phyloP scores from a whole-genome alignment of 2,113 vertebrate species.

The Perca flavescens region DNA sequence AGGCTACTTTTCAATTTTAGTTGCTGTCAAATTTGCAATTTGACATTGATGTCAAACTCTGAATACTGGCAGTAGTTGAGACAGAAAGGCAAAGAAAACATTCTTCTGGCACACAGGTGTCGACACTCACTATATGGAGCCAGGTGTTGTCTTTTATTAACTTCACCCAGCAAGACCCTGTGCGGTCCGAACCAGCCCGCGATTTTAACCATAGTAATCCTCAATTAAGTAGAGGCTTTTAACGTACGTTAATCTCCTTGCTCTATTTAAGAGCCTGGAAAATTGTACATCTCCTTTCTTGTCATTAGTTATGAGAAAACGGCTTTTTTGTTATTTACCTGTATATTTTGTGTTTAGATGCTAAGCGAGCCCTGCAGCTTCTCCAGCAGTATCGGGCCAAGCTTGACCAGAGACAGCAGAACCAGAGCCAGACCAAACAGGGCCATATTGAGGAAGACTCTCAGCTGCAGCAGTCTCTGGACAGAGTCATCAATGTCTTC shows the following conservation, averaged over 20 bases:
- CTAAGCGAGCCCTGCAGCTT: constrained; percentile 77
- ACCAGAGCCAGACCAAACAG: constrained; percentile 44
- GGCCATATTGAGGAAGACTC: constrained; percentile 65
- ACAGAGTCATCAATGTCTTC: constrained; percentile 79
- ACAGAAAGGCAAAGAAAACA: not conserved
- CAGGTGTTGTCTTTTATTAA: constrained; percentile 10
- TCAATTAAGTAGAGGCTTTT: constrained; percentile 21
- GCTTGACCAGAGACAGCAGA: constrained; percentile 71
- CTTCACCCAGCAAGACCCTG: constrained; percentile 1
- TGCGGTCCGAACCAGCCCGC: not conserved
- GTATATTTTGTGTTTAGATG: constrained; percentile 60
- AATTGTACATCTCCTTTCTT: not conserved
- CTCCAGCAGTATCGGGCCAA: constrained; percentile 77
- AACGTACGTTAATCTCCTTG: not conserved
- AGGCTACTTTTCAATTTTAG: not conserved
- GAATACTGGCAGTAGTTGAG: not conserved
- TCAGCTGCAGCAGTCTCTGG: constrained; percentile 75
- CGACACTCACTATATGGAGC: not conserved
- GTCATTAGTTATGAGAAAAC: not conserved
- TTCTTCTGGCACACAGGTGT: not conserved
- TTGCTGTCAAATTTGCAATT: not conserved
- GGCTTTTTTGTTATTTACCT: not conserved
- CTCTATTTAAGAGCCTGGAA: not conserved
- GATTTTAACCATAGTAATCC: constrained; percentile 11
- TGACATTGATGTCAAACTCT: not conserved